phyloP scores from a whole-genome alignment of 2,888 invertebrate genomes.

The Cantharis rufa region DNA sequence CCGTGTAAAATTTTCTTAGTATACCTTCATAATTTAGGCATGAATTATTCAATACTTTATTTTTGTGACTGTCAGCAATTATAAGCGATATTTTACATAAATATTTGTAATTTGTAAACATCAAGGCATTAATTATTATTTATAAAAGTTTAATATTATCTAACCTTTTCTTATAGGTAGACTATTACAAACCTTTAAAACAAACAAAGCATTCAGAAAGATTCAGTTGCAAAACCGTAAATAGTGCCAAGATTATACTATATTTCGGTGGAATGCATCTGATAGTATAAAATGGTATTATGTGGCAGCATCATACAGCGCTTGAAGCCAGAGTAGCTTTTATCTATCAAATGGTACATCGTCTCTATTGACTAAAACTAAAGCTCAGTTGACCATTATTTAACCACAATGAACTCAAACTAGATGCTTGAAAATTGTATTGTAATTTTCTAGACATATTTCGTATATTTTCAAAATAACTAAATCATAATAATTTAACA shows the following conservation, averaged over 20 bases:
- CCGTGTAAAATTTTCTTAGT: constrained; percentile 9
- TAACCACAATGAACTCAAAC: background rate
- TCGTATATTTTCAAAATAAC: background rate
- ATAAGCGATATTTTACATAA: background rate
- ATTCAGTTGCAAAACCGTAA: background rate
- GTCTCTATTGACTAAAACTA: background rate
- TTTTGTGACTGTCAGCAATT: background rate
- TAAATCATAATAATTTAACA: background rate
- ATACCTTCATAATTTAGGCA: background rate
- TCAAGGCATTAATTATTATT: background rate
- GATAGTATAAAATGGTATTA: background rate
- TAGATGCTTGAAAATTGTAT: background rate
- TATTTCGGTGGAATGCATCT: background rate
- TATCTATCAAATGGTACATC: background rate
- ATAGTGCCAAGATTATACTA: background rate
- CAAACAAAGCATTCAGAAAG: background rate
- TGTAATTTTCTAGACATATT: background rate
- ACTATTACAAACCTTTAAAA: no score
- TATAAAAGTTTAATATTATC: no score
- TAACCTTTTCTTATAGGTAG: no score
- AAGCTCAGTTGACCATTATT: background rate
- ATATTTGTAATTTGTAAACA: background rate
- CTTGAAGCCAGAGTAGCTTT: background rate
- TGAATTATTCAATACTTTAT: constrained; percentile 16
- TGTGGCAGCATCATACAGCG: background rate